Evolutionary conservation across 2,888 invertebrate genomes (phyloP).

Genomic region (Pimpla rufipes): DNA sequence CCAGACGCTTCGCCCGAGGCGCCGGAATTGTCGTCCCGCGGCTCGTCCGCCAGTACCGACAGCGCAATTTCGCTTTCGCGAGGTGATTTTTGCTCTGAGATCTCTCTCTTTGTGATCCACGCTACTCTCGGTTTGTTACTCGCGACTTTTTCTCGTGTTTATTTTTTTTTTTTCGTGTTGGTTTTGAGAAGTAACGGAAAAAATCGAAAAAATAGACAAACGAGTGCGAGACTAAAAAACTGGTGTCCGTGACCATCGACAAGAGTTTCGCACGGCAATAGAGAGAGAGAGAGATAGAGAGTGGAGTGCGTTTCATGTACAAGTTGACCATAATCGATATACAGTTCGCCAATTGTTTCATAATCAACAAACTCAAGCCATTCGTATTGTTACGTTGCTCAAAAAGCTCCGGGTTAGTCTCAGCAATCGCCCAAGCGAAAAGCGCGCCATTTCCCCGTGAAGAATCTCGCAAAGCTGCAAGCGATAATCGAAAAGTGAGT

Average conservation of each 20-base stretch:
- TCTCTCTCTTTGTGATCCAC: conserved; percentile 19
- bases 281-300: conserved; percentile 31
- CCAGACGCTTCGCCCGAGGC: conserved; percentile 19
- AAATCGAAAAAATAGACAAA: not conserved
- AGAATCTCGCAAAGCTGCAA: conserved; percentile 48
- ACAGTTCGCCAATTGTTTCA: conserved; percentile 24
- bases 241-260: conserved; percentile 19
- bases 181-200: not conserved
- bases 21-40: conserved; percentile 26
- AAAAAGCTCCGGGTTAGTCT: conserved; percentile 72
- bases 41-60: conserved; percentile 42
- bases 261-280: conserved; percentile 10
- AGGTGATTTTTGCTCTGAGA: conserved; percentile 24
- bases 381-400: conserved; percentile 75
- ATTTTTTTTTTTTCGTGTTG: too few relatives aligned
- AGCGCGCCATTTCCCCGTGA: conserved; percentile 74
- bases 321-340: conserved; percentile 55
- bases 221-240: conserved; percentile 2
- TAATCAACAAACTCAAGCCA: conserved; percentile 77
- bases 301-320: conserved; percentile 36
- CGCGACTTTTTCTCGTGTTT: conserved; percentile 14
- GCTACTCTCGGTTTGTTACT: conserved; percentile 26
- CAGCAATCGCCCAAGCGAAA: conserved; percentile 81
- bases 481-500: conserved; percentile 23
- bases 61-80: conserved; percentile 37